Evolutionary conservation across 2,797 vertebrate species (phyloP), one percentile per base, ranked within the genome.

Genomic region (Rhinatrema bivittatum): DNA sequence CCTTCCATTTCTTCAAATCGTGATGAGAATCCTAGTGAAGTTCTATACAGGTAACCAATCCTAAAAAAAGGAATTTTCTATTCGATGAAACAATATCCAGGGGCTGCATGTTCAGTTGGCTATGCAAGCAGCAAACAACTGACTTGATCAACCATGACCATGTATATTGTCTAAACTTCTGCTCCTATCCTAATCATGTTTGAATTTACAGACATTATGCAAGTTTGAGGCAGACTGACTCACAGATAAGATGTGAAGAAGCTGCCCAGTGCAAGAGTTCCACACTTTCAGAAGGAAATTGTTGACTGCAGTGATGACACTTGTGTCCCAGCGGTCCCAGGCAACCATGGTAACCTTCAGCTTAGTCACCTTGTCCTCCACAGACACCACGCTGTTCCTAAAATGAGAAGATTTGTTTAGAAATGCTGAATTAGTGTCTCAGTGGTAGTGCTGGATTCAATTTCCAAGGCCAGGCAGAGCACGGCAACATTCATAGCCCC

Each of bases 251-350:
- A 89, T 77, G 26, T 99, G 94, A 51, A 96, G 84, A 54, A 99
- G 86, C 71, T 97, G 88, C 29, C 95, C 96, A 2, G 81, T 87
- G 28, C 72, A 46, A 0, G 93, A 81, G 62, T 81, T 89, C 96
- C 96, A 99, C 42, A 98, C 95, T 89, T 99, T 99, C 50, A 99
- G 86, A 56, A 95, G 82, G 57, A 88, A 95, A 66, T 98, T 99
- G 39, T 97, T 97, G 50, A 98, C 94, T 5, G 94, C 94, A 11
- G 95, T 98, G 75, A 98, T 91, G 68, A 99, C 81, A 0, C 87
- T 90, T 28, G 67, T 71, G 33, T 99, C 96, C 0, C 74, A 80
- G 13, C 92, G 90, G 72, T 98, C 96, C 96, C 96, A 99, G n/a
- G 91, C 90, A 31, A 97, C 93, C 96, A 99, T 99, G 20, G 94